A percentile compares a stretch with the other conserved stretches of the same genome.
These are phyloP conservation scores for Ischnus inquisitorius DNA, from an alignment of 2,888 invertebrate genomes.

Conservation along the genomic window DNA sequence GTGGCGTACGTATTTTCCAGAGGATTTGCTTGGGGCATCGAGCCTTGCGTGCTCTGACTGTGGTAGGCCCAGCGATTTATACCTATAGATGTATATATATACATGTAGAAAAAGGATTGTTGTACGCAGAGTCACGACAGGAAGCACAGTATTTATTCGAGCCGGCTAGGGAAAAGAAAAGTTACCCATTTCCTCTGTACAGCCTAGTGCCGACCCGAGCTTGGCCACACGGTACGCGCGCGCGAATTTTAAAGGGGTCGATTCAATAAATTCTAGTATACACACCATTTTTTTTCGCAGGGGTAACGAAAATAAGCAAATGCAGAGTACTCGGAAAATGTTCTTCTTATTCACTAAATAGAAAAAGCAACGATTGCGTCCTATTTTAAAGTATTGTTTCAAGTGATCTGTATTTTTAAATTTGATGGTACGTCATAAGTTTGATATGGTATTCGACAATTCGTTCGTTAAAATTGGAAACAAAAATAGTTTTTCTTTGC, in stretches of 20 bases:
- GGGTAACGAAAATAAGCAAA: background rate
- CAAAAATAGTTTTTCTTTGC: too few relatives aligned
- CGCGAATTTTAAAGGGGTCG: background rate
- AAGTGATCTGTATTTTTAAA: too few relatives aligned
- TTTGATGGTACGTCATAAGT: too few relatives aligned
- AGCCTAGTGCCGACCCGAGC: background rate
- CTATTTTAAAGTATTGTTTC: too few relatives aligned
- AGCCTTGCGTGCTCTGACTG: background rate
- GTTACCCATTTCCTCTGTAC: constrained; percentile 6
- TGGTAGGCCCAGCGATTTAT: background rate
- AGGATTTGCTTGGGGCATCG: constrained; percentile 19
- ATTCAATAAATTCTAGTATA: background rate
- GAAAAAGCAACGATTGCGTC: too few relatives aligned
- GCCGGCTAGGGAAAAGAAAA: constrained; percentile 13
- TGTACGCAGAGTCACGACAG: background rate
- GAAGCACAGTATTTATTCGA: constrained; percentile 26
- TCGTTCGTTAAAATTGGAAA: too few relatives aligned
- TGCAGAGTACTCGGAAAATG: too few relatives aligned
- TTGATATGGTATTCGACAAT: too few relatives aligned
- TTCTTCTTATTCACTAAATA: too few relatives aligned
- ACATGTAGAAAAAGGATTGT: background rate
- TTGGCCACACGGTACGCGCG: background rate
- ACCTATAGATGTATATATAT: background rate
- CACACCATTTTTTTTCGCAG: background rate
- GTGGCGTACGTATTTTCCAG: constrained; percentile 8